These are phyloP conservation scores for Leucoma salicis DNA, from an alignment of 2,888 invertebrate genomes.

Conservation along the genomic window DNA sequence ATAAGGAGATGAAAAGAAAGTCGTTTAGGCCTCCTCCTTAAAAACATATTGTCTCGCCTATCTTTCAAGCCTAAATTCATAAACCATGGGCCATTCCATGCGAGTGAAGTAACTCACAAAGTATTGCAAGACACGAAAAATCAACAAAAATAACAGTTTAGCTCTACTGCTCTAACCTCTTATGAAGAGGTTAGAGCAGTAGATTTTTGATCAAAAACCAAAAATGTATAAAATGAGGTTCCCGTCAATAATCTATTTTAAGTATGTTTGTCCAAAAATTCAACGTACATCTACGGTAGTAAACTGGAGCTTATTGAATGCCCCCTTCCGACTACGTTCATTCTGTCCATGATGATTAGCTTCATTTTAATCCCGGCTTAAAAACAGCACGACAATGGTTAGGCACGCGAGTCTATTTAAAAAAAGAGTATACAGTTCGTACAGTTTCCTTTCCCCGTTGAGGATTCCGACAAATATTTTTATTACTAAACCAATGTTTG, in stretches of 20 bases:
- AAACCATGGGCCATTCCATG: too few relatives aligned
- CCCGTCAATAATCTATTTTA: slow-evolving; percentile 32
- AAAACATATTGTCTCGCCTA: too few relatives aligned
- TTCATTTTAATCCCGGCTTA: slow-evolving; percentile 72
- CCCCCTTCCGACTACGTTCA: slow-evolving; percentile 38
- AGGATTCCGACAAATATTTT: slow-evolving; percentile 77
- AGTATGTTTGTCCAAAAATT: slow-evolving; percentile 36
- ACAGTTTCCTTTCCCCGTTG: slow-evolving; percentile 55
- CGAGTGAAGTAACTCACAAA: too few relatives aligned
- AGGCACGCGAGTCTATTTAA: slow-evolving; percentile 59
- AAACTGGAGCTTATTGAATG: slow-evolving; percentile 26
- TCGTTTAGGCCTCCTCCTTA: too few relatives aligned
- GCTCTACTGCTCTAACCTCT: too few relatives aligned
- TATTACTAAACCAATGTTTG: slow-evolving; percentile 79
- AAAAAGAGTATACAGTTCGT: slow-evolving; percentile 48
- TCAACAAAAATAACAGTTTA: too few relatives aligned
- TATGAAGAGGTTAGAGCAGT: too few relatives aligned
- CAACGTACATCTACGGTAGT: slow-evolving; percentile 23
- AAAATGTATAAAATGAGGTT: slow-evolving; percentile 20
- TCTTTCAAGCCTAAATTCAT: too few relatives aligned
- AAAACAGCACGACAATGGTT: slow-evolving; percentile 71
- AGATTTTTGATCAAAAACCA: too few relatives aligned
- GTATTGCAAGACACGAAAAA: too few relatives aligned
- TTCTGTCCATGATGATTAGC: slow-evolving; percentile 64
- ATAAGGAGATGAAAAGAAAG: too few relatives aligned